Percentiles rank a stretch among this genome's conserved stretches.
Evolutionary conservation across 1,140 invertebrate species (phyloP).

Genomic region (Tyrophagus putrescentiae): DNA sequence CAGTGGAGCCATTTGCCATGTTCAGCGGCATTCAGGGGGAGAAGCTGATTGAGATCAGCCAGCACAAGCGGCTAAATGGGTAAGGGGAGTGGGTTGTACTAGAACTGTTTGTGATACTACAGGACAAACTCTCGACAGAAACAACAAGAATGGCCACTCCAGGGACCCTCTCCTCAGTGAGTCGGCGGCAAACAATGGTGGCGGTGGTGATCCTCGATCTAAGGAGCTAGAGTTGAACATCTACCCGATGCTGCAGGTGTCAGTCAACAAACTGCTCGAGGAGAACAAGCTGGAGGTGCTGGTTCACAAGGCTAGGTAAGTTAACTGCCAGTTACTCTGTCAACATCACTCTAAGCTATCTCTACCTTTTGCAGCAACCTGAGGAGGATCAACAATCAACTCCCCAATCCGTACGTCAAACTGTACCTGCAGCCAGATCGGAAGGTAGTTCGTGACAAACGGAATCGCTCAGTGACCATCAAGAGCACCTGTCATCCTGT

Average conservation of each 20-base stretch:
- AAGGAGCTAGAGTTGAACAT: background rate
- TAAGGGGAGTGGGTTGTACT: background rate
- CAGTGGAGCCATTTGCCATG: conserved; percentile 25
- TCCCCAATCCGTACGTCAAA: conserved; percentile 18
- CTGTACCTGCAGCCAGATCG: background rate
- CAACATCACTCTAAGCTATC: no score
- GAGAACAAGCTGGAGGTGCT: conserved; percentile 2
- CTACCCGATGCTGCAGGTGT: background rate
- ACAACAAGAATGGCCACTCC: conserved; percentile 1
- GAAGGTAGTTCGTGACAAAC: background rate
- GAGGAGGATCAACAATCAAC: background rate
- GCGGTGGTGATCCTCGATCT: no score
- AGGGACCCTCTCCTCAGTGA: no score
- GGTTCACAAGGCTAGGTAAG: conserved; percentile 14
- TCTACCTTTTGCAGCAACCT: conserved; percentile 4
- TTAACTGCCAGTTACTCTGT: background rate
- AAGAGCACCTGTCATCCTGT: conserved; percentile 23
- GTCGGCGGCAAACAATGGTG: no score
- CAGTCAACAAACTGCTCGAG: background rate
- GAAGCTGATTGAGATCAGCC: conserved; percentile 14
- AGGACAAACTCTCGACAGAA: background rate
- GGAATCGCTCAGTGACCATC: conserved; percentile 1
- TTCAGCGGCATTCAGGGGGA: conserved; percentile 22
- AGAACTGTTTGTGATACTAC: background rate
- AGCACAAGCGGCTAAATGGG: background rate